Evolutionary conservation across 1,140 invertebrate genomes (phyloP).

Genomic region (Drosophila eugracilis): DNA sequence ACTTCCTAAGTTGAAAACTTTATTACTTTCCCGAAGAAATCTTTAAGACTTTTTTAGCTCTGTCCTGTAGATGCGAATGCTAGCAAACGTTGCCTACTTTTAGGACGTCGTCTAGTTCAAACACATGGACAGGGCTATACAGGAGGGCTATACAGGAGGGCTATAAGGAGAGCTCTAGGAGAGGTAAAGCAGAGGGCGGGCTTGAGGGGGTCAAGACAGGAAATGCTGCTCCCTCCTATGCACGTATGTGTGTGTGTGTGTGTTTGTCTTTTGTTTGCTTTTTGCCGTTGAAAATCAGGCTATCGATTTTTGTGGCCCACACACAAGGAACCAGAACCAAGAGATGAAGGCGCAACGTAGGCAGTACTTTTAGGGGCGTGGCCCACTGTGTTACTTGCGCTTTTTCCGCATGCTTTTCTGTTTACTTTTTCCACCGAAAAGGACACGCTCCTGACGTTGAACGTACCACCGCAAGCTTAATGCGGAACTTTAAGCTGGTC

Average conservation of each 20-base stretch:
- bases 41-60: background rate
- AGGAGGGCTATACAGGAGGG: no score
- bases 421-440: conserved; percentile 27
- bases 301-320: conserved; percentile 49
- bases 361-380: conserved; percentile 31
- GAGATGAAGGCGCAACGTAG: background rate
- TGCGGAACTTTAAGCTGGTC: conserved; percentile 27
- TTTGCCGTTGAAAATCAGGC: conserved; percentile 59
- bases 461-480: conserved; percentile 5
- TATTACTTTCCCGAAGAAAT: no score
- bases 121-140: conserved; percentile 19
- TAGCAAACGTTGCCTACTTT: conserved; percentile 52
- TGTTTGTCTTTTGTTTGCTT: conserved; percentile 53
- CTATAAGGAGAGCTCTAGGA: no score
- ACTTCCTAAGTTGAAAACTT: no score
- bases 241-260: conserved; percentile 8
- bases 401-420: conserved; percentile 43
- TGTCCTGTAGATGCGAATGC: conserved; percentile 26
- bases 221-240: conserved; percentile 4
- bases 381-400: conserved; percentile 46
- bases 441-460: conserved; percentile 7
- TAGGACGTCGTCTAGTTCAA: conserved; percentile 43
- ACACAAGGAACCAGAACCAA: conserved; percentile 1
- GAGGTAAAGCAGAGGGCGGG: background rate
- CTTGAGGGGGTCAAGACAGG: conserved; percentile 10